Conservation (phyloP, 2,888 invertebrate species). For the Apoda limacodes region DNA sequence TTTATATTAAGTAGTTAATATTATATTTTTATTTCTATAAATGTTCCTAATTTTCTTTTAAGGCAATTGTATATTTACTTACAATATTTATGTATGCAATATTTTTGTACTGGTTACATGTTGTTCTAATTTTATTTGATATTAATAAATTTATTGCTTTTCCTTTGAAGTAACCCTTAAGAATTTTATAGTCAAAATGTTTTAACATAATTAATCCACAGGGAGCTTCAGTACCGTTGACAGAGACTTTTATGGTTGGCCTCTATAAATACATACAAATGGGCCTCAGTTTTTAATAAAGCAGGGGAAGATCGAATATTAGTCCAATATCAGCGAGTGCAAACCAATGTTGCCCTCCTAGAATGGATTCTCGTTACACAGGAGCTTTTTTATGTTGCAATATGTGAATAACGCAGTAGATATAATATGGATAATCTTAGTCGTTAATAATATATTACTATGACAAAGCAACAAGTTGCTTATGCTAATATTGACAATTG, state of each 20-base stretch:
- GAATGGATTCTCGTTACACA: conserved; percentile 35
- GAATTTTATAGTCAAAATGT: conserved; percentile 37
- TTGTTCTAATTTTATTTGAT: too few relatives aligned
- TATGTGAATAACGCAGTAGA: conserved; percentile 28
- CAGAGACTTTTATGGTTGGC: conserved; percentile 40
- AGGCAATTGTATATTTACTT: too few relatives aligned
- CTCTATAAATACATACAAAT: conserved; percentile 64
- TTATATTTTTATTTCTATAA: too few relatives aligned
- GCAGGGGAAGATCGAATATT: conserved; percentile 63
- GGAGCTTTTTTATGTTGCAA: conserved; percentile 41
- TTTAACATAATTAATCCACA: conserved; percentile 59
- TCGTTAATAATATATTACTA: too few relatives aligned
- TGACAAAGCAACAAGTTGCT: too few relatives aligned
- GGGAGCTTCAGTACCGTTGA: conserved; percentile 47
- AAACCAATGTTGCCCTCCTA: conserved; percentile 61
- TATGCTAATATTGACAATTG: too few relatives aligned
- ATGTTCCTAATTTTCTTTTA: too few relatives aligned
- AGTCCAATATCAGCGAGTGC: conserved; percentile 64
- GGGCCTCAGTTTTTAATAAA: conserved; percentile 65
- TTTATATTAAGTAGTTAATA: too few relatives aligned
- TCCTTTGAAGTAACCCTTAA: too few relatives aligned
- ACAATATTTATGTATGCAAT: too few relatives aligned
- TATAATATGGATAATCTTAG: conserved; percentile 23
- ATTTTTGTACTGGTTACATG: too few relatives aligned
- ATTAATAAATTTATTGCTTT: too few relatives aligned